phyloP scores from a whole-genome alignment of 2,113 vertebrate species.

The Syngnathus floridae region DNA sequence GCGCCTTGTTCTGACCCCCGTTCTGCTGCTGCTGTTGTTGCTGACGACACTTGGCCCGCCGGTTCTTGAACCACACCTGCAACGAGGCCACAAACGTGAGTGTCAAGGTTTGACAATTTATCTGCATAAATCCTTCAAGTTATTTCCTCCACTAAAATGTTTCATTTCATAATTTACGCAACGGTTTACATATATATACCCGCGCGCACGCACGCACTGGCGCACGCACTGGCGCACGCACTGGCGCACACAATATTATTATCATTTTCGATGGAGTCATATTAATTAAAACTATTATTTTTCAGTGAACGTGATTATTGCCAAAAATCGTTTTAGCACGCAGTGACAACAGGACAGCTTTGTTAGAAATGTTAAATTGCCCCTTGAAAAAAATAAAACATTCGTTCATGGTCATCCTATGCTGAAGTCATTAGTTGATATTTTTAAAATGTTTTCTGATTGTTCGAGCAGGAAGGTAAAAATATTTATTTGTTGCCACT shows the following conservation, averaged over 20 bases:
- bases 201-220: too few species aligned
- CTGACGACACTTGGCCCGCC: conserved; percentile 95
- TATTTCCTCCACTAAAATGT: too few species aligned
- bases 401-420: background rate
- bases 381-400: background rate
- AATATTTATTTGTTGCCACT: background rate
- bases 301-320: background rate
- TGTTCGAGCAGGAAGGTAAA: background rate
- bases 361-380: background rate
- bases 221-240: too few species aligned
- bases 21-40: conserved; percentile 93
- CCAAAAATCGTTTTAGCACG: background rate
- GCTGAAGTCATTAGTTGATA: background rate
- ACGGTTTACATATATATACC: too few species aligned
- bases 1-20: conserved; percentile 93
- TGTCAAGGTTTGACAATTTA: too few species aligned
- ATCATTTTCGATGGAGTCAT: background rate
- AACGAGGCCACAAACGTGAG: background rate
- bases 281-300: background rate
- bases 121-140: too few species aligned
- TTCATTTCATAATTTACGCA: too few species aligned
- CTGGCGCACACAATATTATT: too few species aligned
- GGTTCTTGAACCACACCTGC: conserved; percentile 99
- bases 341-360: background rate
- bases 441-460: background rate